Percentiles rank a stretch among this genome's conserved stretches.
Conservation (phyloP, 2,113 vertebrate species). For the Indri indri region DNA sequence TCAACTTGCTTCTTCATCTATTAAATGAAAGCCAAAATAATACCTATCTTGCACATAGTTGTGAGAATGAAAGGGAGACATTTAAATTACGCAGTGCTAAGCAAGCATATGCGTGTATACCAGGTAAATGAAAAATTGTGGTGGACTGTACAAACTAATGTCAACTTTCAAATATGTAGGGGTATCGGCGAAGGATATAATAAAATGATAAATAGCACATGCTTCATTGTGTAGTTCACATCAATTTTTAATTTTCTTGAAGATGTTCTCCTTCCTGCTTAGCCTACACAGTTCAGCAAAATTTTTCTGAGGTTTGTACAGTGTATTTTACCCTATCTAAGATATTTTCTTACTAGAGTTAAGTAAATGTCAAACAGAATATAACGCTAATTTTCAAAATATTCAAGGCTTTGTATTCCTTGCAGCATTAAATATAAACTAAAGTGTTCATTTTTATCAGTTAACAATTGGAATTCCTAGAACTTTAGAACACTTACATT, state of each 20-base stretch:
- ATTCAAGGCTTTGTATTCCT: background rate
- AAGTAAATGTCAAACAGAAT: slow-evolving; percentile 7
- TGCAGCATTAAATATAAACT: background rate
- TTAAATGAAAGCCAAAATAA: slow-evolving; percentile 14
- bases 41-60: background rate
- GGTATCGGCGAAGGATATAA: background rate
- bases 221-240: background rate
- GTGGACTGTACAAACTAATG: background rate
- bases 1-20: slow-evolving; percentile 18
- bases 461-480: background rate
- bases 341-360: background rate
- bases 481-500: slow-evolving; percentile 27
- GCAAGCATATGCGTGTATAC: too few species aligned
- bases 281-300: background rate
- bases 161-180: background rate
- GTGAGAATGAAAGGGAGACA: background rate
- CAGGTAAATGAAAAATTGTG: background rate
- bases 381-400: background rate
- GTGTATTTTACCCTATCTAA: background rate
- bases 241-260: background rate
- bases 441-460: background rate
- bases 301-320: background rate
- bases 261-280: background rate
- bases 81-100: background rate
- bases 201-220: background rate